phyloP scores from a whole-genome alignment of 2,113 vertebrate species.

The Cromileptes altivelis region DNA sequence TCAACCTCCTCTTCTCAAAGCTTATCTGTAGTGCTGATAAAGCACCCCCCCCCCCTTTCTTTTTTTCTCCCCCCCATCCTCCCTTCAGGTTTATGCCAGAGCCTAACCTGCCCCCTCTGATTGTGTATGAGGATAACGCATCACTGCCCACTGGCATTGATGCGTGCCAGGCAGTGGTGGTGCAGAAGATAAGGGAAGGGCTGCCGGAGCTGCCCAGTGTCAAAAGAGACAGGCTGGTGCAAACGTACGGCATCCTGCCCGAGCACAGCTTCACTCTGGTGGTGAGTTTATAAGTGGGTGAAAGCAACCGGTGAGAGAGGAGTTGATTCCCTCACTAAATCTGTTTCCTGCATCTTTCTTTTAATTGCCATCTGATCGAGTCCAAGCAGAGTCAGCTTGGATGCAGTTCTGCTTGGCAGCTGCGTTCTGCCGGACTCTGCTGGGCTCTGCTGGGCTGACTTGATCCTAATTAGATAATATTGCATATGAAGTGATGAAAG shows the following conservation, averaged over 20 bases:
- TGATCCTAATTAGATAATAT: conserved; percentile 33
- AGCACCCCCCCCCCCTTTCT: neutral
- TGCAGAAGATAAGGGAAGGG: conserved; percentile 86
- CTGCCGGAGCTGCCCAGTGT: conserved; percentile 93
- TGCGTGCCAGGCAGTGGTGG: conserved; percentile 88
- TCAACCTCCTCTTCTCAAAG: conserved; percentile 9
- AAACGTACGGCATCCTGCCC: conserved; percentile 89
- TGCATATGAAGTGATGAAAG: neutral
- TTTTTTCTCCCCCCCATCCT: neutral
- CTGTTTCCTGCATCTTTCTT: conserved; percentile 6
- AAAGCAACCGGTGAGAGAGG: neutral
- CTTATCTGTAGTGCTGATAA: conserved; percentile 53
- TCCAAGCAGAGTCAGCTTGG: neutral
- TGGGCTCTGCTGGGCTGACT: neutral
- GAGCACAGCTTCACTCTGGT: conserved; percentile 93
- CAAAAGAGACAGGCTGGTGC: conserved; percentile 89
- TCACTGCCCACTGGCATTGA: conserved; percentile 85
- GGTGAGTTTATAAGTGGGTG: conserved; percentile 83
- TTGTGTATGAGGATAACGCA: conserved; percentile 88
- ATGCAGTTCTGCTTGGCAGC: conserved; percentile 8
- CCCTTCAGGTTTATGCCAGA: conserved; percentile 95
- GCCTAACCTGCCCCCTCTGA: conserved; percentile 96
- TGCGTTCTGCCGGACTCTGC: conserved; percentile 10
- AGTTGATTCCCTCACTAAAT: neutral
- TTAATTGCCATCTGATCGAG: conserved; percentile 31